Evolutionary conservation across 2,888 invertebrate genomes (phyloP), one percentile per base, ranked within the genome.

Genomic region (Anagyrus pseudococci): DNA sequence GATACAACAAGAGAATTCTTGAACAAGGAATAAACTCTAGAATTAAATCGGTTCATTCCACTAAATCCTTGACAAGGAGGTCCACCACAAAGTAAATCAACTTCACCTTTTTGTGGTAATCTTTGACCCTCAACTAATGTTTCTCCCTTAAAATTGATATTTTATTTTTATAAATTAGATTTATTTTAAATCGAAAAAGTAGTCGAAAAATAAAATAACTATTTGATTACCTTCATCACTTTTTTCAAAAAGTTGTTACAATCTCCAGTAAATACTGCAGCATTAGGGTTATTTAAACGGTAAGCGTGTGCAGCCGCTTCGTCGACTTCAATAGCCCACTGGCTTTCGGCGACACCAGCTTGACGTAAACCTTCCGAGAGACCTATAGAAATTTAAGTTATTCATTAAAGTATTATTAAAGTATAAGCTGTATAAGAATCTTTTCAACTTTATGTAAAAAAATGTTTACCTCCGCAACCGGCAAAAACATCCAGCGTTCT

Each of bases 11-110:
- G 82, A 0, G 94, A 94, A 78, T 93, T 94, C 83, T 93, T 94
- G 75, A 94, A 93, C 68, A 88, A 84, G 1, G 93, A 93, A 79
- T 93, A 93, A 70, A 93, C 91, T 33, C 93, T 83, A 0, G 89
- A 89, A 80, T 92, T 93, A 79, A 94, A 94, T 55, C 93, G 83
- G 80, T 94, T 94, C 93, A 94, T 93, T 40, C 92, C 92, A 48
- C 92, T 92, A 82, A 94, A 94, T 3, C 94, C 94, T 80, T 94
- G 94, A 76, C 94, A 94, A 0, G 94, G 94, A 1, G 94, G 94
- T 1, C 94, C 94, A 10, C 94, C 94, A 74, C 92, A 91, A 29
- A 94, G 80, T 62, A 94, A 79, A 73, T 94, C 93, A 0, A 94
- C 93, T 64, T 93, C 91, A 0, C 93, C 93, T 74, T 87, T 89